Base-by-base conservation (phyloP, 2,888 invertebrate species). In the Lapara coniferarum region DNA sequence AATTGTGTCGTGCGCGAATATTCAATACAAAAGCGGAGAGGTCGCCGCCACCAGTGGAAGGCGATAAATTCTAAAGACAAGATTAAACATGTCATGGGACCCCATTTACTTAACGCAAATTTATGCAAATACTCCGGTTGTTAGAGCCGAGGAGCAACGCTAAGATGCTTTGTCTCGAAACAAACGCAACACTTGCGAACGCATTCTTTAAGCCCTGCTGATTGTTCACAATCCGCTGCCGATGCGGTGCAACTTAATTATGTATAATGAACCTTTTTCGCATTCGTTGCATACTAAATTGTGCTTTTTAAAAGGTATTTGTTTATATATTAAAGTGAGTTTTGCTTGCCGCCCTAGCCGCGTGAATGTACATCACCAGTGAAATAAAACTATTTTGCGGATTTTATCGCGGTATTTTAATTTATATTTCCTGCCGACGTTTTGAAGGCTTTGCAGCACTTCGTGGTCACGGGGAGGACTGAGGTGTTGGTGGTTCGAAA, bases 41-140 rank as follows among this genome's bases (percentile, higher is more conserved):
- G 86, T 82, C 88, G 87, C 86, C 83, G 83, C 80, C 81, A 84
- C 82, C 82, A 84, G 87, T 84, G 79, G 84, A 84, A 83, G 87
- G 89, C 89, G 87, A 93, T 93, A 92, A 93, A 93, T 93, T 90
- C 85, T 84, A 81, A 88, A 89, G 91, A 91, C 91, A 91, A 91
- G 92, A 92, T 93, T 92, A 93, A 92, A 92, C 90, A 93, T 93
- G 93, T 93, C 92, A 92, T 85, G 91, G 90, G 89, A 87, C 87
- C 90, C 92, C 91, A 90, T 93, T 93, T 92, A 92, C 92, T 92
- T 92, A 92, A 92, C 89, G 92, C 90, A 91, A 93, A 93, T 93
- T 92, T 93, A 93, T 93, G 92, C 89, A 92, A 92, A 92, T 92
- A 87, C 89, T 86, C 85, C 83, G 82, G 86, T 87, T 84, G 88